Percentiles rank a stretch among this genome's conserved stretches.
Conservation (phyloP, 2,113 vertebrate genomes). For the Gila orcuttii region DNA sequence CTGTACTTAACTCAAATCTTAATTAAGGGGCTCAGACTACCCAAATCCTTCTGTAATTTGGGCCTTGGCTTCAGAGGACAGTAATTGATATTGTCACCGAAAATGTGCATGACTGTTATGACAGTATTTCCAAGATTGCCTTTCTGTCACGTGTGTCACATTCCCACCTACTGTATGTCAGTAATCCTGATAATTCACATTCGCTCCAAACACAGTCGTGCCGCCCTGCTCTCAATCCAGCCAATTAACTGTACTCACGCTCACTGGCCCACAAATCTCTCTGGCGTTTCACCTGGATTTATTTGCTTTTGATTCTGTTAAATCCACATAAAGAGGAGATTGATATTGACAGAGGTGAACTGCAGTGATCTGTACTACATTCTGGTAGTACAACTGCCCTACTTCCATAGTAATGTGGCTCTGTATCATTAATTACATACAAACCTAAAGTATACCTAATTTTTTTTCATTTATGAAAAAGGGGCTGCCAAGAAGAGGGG, state of each 20-base stretch:
- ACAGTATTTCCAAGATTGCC: neutral
- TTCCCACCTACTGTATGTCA: constrained; percentile 15
- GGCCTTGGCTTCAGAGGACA: neutral
- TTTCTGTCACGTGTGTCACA: constrained; percentile 17
- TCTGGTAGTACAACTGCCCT: neutral
- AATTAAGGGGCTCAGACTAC: neutral
- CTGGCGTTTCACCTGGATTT: constrained; percentile 19
- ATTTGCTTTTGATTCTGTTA: constrained; percentile 21
- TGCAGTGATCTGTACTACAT: neutral
- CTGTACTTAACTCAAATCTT: neutral
- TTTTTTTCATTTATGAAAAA: too few species aligned
- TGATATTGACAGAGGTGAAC: neutral
- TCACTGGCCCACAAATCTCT: constrained; percentile 18
- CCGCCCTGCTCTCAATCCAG: constrained; percentile 25
- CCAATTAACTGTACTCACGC: constrained; percentile 19
- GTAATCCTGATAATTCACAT: constrained; percentile 30
- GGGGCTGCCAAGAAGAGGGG: too few species aligned
- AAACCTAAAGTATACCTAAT: neutral
- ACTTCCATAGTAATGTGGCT: neutral
- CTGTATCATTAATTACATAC: neutral
- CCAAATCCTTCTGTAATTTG: neutral
- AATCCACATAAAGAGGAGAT: constrained; percentile 23
- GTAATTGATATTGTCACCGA: neutral
- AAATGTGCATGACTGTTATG: neutral
- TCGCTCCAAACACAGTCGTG: neutral